Evolutionary conservation across 2,888 invertebrate genomes (phyloP).

Genomic region (Caenorhabditis zanzibari): DNA sequence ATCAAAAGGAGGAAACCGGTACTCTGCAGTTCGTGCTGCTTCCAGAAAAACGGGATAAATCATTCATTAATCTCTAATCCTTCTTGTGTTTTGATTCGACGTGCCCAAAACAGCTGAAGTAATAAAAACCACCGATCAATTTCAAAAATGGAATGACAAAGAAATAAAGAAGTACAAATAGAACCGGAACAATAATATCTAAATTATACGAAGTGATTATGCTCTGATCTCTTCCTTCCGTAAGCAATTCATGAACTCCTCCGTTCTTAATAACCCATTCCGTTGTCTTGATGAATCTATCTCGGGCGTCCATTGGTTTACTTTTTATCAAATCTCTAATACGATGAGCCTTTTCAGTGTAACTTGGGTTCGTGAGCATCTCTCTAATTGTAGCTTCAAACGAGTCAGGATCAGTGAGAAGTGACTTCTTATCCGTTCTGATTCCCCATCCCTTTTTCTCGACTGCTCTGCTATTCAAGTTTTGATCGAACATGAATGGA

Average conservation of each 20-base stretch:
- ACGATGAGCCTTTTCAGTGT: constrained; percentile 65
- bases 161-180: constrained; percentile 26
- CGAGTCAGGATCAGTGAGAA: constrained; percentile 40
- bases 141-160: constrained; percentile 25
- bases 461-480: constrained; percentile 62
- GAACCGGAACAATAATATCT: constrained; percentile 62
- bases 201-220: constrained; percentile 58
- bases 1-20: constrained; percentile 27
- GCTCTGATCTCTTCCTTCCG: constrained; percentile 41
- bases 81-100: constrained; percentile 30
- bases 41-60: constrained; percentile 42
- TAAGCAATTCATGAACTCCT: constrained; percentile 54
- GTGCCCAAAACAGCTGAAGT: constrained; percentile 54
- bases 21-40: constrained; percentile 27
- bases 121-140: constrained; percentile 28
- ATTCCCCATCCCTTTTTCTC: constrained; percentile 66
- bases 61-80: constrained; percentile 26
- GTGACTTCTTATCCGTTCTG: constrained; percentile 36
- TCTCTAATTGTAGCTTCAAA: constrained; percentile 53
- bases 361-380: constrained; percentile 62
- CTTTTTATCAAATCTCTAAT: constrained; percentile 64
- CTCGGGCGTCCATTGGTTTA: constrained; percentile 68
- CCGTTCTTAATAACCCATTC: constrained; percentile 68
- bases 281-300: constrained; percentile 67
- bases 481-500: constrained; percentile 73